Conservation (phyloP, 30 jellyfish, hydroid and myxozoan genomes). For the Hydractinia symbiolongicarpus region DNA sequence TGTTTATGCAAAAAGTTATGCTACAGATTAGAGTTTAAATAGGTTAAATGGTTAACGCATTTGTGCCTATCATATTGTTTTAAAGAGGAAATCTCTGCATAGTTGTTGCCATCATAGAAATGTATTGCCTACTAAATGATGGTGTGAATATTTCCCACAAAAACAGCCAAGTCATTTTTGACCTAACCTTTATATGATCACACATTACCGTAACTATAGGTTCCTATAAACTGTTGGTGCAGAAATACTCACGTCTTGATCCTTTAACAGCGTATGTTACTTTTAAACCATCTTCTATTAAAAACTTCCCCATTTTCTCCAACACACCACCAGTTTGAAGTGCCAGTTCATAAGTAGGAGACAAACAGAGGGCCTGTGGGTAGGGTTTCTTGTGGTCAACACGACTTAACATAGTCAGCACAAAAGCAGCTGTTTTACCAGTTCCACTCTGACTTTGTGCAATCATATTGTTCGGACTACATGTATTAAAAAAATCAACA, state of each 20-base stretch:
- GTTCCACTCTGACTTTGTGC: conserved; percentile 99
- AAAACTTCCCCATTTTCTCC: conserved; percentile 91
- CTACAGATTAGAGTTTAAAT: no score
- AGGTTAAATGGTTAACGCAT: no score
- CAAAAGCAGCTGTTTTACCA: conserved; percentile 99
- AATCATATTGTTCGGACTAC: conserved; percentile 90
- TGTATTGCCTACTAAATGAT: no score
- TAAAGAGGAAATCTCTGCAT: no score
- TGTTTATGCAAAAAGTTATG: no score
- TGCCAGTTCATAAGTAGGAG: conserved; percentile 98
- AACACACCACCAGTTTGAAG: conserved; percentile 84
- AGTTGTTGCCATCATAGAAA: no score
- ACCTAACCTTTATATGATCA: no score
- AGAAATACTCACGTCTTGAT: conserved; percentile 30
- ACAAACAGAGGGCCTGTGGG: conserved; percentile 94
- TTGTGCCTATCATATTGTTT: no score
- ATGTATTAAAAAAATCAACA: neutral
- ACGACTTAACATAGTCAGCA: conserved; percentile 76
- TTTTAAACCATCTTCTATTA: conserved; percentile 77
- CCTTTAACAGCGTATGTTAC: conserved; percentile 86
- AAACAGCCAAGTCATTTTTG: no score
- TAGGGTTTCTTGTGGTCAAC: conserved; percentile 50
- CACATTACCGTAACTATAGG: no score
- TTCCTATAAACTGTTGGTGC: no score
- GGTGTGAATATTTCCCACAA: no score